Evolutionary conservation across 2,888 invertebrate species (phyloP).

Genomic region (Mamestra brassicae): DNA sequence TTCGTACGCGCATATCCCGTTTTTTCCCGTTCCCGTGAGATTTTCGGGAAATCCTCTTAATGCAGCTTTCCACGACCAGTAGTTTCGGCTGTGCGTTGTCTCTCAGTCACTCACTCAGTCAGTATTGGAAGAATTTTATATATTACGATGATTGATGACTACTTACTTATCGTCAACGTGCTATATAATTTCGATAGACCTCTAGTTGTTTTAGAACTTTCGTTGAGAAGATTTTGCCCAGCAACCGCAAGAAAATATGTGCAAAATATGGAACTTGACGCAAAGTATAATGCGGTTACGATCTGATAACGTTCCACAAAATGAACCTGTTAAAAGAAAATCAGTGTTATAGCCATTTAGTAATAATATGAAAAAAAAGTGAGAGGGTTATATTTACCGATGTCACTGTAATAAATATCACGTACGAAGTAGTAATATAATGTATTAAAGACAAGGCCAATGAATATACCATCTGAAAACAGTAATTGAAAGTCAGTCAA

Average conservation of each 20-base stretch:
- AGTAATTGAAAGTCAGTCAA: too few species aligned
- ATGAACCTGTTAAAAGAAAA: neutral
- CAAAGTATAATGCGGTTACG: neutral
- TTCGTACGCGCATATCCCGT: too few species aligned
- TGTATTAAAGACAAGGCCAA: constrained; percentile 6
- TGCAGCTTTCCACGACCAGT: too few species aligned
- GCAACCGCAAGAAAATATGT: constrained; percentile 24
- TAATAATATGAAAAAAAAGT: too few species aligned
- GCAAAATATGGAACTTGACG: constrained; percentile 14
- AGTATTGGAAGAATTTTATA: too few species aligned
- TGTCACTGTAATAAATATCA: neutral
- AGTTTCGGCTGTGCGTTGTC: too few species aligned
- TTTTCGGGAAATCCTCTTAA: too few species aligned
- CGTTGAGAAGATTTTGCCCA: constrained; percentile 45
- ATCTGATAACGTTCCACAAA: neutral
- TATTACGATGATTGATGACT: neutral
- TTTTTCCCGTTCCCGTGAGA: too few species aligned
- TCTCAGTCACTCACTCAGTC: too few species aligned
- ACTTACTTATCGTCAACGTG: constrained; percentile 36
- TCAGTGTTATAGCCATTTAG: too few species aligned
- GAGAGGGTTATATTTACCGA: constrained; percentile 18
- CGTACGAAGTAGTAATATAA: constrained; percentile 12
- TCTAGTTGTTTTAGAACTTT: constrained; percentile 10
- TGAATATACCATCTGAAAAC: constrained; percentile 22
- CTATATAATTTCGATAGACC: constrained; percentile 31